phyloP scores from a whole-genome alignment of 1,140 invertebrate species.

The Achatina immaculata region DNA sequence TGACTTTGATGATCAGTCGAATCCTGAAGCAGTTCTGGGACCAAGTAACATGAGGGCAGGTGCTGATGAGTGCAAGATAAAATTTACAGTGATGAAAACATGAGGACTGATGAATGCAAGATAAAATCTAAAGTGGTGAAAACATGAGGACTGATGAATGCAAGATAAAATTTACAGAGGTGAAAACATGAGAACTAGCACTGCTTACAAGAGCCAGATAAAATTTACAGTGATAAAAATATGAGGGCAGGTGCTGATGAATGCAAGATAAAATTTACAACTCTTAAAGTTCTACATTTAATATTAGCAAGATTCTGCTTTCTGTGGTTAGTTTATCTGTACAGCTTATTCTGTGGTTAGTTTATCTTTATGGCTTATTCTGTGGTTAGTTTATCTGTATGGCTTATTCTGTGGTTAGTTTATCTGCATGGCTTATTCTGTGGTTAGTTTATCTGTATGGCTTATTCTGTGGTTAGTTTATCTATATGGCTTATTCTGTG shows the following conservation, averaged over 20 bases:
- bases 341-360: no score
- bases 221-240: not conserved
- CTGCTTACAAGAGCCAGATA: not conserved
- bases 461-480: no score
- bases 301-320: no score
- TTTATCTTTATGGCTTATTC: no score
- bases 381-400: no score
- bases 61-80: not conserved
- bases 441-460: no score
- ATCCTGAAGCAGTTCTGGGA: conserved; percentile 6
- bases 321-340: no score
- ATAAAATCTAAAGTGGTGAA: not conserved
- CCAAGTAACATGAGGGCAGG: not conserved
- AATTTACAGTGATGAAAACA: not conserved
- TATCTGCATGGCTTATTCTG: no score
- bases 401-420: no score
- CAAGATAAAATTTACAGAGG: not conserved
- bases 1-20: not conserved
- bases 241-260: not conserved
- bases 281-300: no score
- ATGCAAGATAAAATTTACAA: not conserved
- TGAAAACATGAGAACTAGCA: not conserved
- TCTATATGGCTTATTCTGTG: no score
- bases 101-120: not conserved
- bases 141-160: not conserved